Percentiles rank a stretch among this genome's conserved stretches.
Evolutionary conservation across 2,113 vertebrate species (phyloP).

Genomic region (Lepisosteus oculatus): DNA sequence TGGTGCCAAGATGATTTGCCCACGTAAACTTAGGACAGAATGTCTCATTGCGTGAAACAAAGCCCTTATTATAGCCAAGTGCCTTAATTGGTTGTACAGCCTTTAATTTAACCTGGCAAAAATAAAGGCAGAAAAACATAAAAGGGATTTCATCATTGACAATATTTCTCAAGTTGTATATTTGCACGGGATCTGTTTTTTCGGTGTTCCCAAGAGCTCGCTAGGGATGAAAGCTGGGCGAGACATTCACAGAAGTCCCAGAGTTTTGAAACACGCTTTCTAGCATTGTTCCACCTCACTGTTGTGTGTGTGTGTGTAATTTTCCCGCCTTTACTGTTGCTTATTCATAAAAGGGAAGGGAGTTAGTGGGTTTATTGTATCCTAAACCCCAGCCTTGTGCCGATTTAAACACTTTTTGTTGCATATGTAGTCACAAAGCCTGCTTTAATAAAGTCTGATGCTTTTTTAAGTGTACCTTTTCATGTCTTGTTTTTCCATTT

Average conservation of each 20-base stretch:
- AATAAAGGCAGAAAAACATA: neutral
- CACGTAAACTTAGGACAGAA: neutral
- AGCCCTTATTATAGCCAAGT: constrained; percentile 14
- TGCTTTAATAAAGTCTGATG: constrained; percentile 35
- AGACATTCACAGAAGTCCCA: neutral
- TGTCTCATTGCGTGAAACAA: constrained; percentile 1
- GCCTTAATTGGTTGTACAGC: constrained; percentile 15
- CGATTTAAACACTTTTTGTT: constrained; percentile 28
- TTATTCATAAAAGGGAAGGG: constrained; percentile 23
- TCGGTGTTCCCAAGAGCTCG: constrained; percentile 15
- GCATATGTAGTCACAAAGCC: constrained; percentile 35
- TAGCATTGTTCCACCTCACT: neutral
- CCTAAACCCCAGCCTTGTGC: constrained; percentile 8
- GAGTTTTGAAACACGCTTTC: constrained; percentile 25
- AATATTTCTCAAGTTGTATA: neutral
- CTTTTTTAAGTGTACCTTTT: constrained; percentile 25
- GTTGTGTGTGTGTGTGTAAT: constrained; percentile 26
- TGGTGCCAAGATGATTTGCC: neutral
- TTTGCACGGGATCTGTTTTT: constrained; percentile 7
- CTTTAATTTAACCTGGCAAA: neutral
- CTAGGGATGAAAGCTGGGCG: constrained; percentile 19
- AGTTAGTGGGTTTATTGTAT: constrained; percentile 37
- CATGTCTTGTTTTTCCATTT: constrained; percentile 43
- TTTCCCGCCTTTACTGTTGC: constrained; percentile 24
- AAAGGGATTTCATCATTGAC: neutral